Evolutionary conservation across 2,888 invertebrate species (phyloP).

Genomic region (Euzophera pinguis): DNA sequence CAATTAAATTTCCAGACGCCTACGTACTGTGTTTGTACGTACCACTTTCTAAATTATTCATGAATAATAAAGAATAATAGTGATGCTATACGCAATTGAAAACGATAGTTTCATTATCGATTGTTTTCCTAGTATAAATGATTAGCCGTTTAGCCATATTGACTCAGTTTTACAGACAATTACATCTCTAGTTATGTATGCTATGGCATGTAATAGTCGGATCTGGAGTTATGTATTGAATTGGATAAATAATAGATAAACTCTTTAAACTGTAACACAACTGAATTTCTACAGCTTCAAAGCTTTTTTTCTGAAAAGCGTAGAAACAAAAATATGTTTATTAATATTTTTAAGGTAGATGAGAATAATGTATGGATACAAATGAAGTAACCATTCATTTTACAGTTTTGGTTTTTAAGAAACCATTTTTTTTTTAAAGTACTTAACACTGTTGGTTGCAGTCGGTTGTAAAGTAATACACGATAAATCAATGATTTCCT

Average conservation of each 20-base stretch:
- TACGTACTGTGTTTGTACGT: constrained; percentile 3
- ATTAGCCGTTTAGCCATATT: neutral
- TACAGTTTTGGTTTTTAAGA: too few species aligned
- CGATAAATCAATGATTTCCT: neutral
- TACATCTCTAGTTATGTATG: neutral
- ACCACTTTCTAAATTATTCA: constrained; percentile 57
- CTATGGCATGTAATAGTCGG: neutral
- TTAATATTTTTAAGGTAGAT: too few species aligned
- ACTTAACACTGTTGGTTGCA: too few species aligned
- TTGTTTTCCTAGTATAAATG: constrained; percentile 2
- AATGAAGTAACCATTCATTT: too few species aligned
- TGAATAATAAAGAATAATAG: constrained; percentile 27
- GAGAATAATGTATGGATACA: too few species aligned
- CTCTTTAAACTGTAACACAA: too few species aligned
- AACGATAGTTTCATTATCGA: constrained; percentile 11
- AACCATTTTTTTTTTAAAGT: too few species aligned
- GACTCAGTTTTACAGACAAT: neutral
- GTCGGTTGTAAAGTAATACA: neutral
- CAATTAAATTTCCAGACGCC: constrained; percentile 10
- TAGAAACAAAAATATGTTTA: too few species aligned
- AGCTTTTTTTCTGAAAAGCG: too few species aligned
- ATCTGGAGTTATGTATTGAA: neutral
- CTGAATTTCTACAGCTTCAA: too few species aligned
- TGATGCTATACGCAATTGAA: constrained; percentile 24
- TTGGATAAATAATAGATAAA: neutral